phyloP scores from a whole-genome alignment of 2,797 vertebrate genomes.

The Chiloscyllium punctatum region DNA sequence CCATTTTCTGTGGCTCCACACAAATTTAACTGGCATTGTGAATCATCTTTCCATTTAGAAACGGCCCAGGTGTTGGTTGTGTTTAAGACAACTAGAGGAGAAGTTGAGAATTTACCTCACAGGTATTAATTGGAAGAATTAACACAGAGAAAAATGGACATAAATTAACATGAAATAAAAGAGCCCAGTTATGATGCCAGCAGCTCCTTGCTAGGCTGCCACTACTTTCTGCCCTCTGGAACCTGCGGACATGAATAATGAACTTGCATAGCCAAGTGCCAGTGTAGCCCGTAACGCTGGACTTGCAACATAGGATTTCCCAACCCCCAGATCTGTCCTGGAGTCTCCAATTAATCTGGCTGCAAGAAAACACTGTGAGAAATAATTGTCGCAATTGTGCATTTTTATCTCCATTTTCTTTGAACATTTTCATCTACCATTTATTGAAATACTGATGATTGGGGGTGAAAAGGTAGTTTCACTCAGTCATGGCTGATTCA shows the following conservation, averaged over 20 bases:
- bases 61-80: neutral
- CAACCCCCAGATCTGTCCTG: neutral
- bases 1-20: too few relatives aligned
- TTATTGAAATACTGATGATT: neutral
- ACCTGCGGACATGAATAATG: neutral
- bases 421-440: neutral
- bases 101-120: neutral
- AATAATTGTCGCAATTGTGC: neutral
- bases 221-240: neutral
- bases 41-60: neutral
- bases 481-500: neutral
- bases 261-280: neutral
- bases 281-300: neutral
- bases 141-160: neutral
- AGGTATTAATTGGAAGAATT: neutral
- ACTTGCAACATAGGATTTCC: too few relatives aligned
- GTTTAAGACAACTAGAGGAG: neutral
- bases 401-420: neutral
- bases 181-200: neutral
- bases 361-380: neutral
- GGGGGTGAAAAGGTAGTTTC: neutral
- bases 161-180: neutral
- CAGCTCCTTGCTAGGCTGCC: too few relatives aligned
- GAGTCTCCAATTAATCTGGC: neutral
- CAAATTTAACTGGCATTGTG: neutral